Evolutionary conservation across 1,140 invertebrate genomes (phyloP).

Genomic region (Drosophila rufa): DNA sequence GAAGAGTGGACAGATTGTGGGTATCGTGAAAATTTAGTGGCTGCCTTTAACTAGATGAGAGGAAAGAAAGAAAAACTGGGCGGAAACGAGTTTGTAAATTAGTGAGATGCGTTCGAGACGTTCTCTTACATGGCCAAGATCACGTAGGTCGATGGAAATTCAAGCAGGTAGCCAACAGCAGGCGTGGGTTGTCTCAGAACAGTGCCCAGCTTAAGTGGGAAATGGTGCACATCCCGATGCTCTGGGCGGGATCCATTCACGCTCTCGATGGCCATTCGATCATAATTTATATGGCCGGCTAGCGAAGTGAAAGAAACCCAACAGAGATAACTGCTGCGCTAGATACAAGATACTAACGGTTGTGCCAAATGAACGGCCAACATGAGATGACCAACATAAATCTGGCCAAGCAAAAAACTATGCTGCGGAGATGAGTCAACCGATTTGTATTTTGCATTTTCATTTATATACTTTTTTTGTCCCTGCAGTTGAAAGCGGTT

Average conservation of each 20-base stretch:
- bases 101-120: constrained; percentile 28
- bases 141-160: constrained; percentile 54
- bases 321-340: constrained; percentile 38
- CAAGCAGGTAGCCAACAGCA: constrained; percentile 10
- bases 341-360: constrained; percentile 57
- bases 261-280: constrained; percentile 71
- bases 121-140: constrained; percentile 40
- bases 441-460: constrained; percentile 6
- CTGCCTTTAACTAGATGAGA: constrained; percentile 20
- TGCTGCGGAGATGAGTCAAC: constrained; percentile 43
- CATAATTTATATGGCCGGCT: constrained; percentile 58
- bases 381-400: constrained; percentile 71
- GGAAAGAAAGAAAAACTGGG: constrained; percentile 63
- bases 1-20: constrained; percentile 60
- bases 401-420: constrained; percentile 17
- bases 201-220: constrained; percentile 22
- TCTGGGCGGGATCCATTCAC: constrained; percentile 17
- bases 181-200: constrained; percentile 35
- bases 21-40: constrained; percentile 34
- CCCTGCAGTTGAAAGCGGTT: constrained; percentile 17
- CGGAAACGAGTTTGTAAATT: constrained; percentile 71
- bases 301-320: constrained; percentile 62
- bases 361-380: constrained; percentile 67
- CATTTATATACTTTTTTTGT: background rate
- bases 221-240: constrained; percentile 60